Conservation (phyloP, 1,140 invertebrate species). For the Lepidurus apus region DNA sequence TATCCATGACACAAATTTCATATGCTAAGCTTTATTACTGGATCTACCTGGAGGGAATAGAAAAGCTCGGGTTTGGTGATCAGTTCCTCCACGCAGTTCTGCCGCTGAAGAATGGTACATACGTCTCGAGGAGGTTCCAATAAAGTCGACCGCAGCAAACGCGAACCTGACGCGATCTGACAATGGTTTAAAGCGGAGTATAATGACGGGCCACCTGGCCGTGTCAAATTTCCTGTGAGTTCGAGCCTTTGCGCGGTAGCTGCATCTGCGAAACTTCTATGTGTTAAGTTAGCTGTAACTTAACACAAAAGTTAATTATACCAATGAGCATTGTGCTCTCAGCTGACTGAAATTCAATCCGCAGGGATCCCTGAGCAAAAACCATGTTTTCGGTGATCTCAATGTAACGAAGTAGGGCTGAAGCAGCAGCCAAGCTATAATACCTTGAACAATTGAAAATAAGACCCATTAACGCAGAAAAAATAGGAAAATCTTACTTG, state of each 20-base stretch:
- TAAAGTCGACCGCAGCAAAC: slow-evolving; percentile 69
- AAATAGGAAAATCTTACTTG: slow-evolving; percentile 56
- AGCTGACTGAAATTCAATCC: slow-evolving; percentile 72
- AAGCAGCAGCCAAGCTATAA: slow-evolving; percentile 71
- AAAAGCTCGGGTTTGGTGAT: slow-evolving; percentile 58
- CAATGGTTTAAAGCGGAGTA: slow-evolving; percentile 72
- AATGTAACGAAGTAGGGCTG: slow-evolving; percentile 76
- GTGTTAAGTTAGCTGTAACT: slow-evolving; percentile 33
- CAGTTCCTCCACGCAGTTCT: slow-evolving; percentile 69
- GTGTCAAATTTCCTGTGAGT: slow-evolving; percentile 53
- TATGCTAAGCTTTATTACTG: background rate
- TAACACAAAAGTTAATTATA: slow-evolving; percentile 44
- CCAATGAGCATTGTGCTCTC: slow-evolving; percentile 80
- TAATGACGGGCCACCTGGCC: slow-evolving; percentile 52
- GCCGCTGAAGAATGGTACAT: slow-evolving; percentile 58
- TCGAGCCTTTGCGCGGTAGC: slow-evolving; percentile 66
- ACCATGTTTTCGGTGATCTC: slow-evolving; percentile 70
- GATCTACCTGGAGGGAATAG: slow-evolving; percentile 46
- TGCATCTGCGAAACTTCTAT: slow-evolving; percentile 51
- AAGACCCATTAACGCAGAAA: background rate
- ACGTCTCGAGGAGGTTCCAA: slow-evolving; percentile 70
- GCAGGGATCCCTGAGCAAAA: slow-evolving; percentile 69
- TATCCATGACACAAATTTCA: slow-evolving; percentile 38
- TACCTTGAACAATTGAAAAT: slow-evolving; percentile 52
- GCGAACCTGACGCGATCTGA: slow-evolving; percentile 66